Evolutionary conservation across 2,113 vertebrate genomes (phyloP).

Genomic region (Campylomormyrus tamandua): DNA sequence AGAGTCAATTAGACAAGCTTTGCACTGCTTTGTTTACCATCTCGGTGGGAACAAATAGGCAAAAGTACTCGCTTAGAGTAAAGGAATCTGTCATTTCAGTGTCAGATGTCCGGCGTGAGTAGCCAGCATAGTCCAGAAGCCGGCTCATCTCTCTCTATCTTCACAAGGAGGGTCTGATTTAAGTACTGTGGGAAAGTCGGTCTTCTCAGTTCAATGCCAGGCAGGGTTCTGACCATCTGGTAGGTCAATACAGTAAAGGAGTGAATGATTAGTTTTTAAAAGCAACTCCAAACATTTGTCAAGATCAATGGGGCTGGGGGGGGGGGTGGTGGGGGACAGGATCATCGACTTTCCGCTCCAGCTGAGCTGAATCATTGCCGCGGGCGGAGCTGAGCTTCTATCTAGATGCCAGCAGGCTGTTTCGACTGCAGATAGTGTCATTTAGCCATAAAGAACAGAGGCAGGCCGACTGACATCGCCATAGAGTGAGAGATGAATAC

Average conservation of each 20-base stretch:
- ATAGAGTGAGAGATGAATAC: not conserved
- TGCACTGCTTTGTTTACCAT: not conserved
- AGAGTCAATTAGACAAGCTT: conserved; percentile 1
- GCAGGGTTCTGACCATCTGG: not conserved
- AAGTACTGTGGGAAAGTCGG: not conserved
- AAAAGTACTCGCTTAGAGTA: not conserved
- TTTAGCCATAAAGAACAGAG: not conserved
- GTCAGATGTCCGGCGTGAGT: not conserved
- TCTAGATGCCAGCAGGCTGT: not conserved
- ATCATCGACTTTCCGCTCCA: not conserved
- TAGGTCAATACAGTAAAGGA: not conserved
- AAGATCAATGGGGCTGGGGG: not conserved
- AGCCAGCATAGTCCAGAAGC: not conserved
- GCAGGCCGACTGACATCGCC: not conserved
- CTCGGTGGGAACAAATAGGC: not conserved
- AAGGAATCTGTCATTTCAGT: not conserved
- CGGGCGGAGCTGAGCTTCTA: not conserved
- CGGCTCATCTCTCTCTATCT: not conserved
- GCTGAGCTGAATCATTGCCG: conserved; percentile 3
- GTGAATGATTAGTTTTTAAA: conserved; percentile 1
- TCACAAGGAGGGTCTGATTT: not conserved
- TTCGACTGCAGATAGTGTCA: conserved; percentile 8
- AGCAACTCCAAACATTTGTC: not conserved
- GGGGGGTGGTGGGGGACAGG: not conserved
- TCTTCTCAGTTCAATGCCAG: not conserved